Evolutionary conservation across 2,113 vertebrate genomes (phyloP), one percentile per base, ranked within the genome.

Genomic region (Pachycephala philippinensis): DNA sequence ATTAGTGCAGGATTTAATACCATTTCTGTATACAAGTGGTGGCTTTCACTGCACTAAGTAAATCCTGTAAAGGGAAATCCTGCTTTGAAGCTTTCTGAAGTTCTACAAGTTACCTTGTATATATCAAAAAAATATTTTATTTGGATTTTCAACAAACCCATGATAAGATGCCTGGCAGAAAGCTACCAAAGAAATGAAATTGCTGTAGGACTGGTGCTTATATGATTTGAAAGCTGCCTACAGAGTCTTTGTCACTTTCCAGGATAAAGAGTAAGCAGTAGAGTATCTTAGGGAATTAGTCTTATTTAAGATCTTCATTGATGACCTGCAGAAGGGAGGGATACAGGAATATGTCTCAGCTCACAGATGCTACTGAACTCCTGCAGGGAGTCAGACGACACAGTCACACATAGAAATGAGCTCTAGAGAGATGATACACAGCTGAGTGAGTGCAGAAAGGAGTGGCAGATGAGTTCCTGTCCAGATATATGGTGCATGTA

Each of bases 361-460:
- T 64, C 68, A 50, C 31, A 80, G 54, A 60, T 40, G 50, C 30
- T 11, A 16, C 35, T 47, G 59, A 72, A 35, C 35, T 83, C 37
- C 39, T 91, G 68, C 33, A 64, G 68, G 11, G 66, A 80, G 49
- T 44, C 81, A 78, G 61, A 24, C 4, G 2, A 18, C 24, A n/a
- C 9, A 30, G 13, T 28, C 13, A 23, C 33, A 30, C 14, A 12
- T 4, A 27, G 24, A 28, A 93, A 53, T 59, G 59, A 89, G 45
- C 40, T 49, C 53, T 21, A 15, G 75, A 59, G 68, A 63, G 52
- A 70, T 18, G 68, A 27, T 15, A 11, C 18, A 39, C 2, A 49
- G 57, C 63, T 64, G 84, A 80, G 33, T 0, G 0, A 72, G n/a
- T 7, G 40, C 3, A 5, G 20, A 21, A 42, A 68, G 15, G 56